Evolutionary conservation across 2,888 invertebrate species (phyloP), one percentile per base, ranked within the genome.

Genomic region (Pemphredon lugubris): DNA sequence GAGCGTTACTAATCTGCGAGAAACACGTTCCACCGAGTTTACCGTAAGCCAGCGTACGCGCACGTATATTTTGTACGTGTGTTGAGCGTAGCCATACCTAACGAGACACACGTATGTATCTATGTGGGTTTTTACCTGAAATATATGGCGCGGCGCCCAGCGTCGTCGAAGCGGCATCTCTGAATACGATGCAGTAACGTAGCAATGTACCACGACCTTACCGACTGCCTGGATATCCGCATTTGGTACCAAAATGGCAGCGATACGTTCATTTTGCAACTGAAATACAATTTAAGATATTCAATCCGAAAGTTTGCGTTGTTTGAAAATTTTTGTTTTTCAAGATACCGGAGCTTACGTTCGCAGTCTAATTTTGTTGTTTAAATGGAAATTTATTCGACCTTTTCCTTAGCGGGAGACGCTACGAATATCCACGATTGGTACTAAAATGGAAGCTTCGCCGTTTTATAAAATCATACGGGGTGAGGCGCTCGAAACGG

Each of bases 191-290:
- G 45, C 48, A 73, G 69, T 44, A 79, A 45, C 48, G 50, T 53
- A 14, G 32, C 53, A 34, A 54, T 14, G 20, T 2, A 45, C 11
- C 39, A 20, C 74, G 20, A 50, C 71, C 23, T 79, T 79, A 79
- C 69, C 79, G 79, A 79, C 79, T 40, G 68, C 6, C 11, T 60
- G 5, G 39, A 58, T 68, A 70, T 65, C 48, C 44, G 48, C 47
- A 11, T 70, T 39, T 50, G 51, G 55, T 63, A 59, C 58, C 48
- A 48, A 30, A 7, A 30, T 30, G 4, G 26, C 4, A 21, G 6
- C 45, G 7, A 26, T 7, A 6, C 5, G 6, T 3, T 18, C 42
- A n/a, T 1, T 37, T 37, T 37, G n/a, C n/a, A 40, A 6, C 6
- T 30, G 9, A 30, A 6, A 30, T n/a, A 30, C 30, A 6, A 6